These are phyloP conservation scores for Serinus canaria DNA, from an alignment of 2,113 vertebrate genomes.

Conservation along the genomic window DNA sequence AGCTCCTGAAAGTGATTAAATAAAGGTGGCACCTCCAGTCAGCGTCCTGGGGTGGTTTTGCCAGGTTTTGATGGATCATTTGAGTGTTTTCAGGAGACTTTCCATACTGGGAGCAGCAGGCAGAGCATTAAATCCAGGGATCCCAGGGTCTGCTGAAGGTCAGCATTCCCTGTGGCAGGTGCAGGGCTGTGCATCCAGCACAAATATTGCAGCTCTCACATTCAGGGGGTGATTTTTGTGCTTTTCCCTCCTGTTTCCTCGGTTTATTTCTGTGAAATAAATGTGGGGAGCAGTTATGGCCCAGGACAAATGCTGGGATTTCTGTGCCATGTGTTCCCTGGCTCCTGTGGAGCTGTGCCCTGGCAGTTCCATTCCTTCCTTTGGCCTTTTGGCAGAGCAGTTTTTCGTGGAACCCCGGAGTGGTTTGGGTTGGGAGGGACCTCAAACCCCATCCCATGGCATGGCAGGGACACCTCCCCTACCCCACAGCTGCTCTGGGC, in stretches of 20 bases:
- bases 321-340: background rate
- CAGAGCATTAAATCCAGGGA: background rate
- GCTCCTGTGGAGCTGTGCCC: accelerated
- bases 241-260: background rate
- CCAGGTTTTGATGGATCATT: background rate
- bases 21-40: background rate
- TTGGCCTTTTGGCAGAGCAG: background rate
- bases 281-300: accelerated
- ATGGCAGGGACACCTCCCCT: background rate
- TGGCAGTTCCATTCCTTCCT: background rate
- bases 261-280: background rate
- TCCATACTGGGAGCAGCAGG: background rate
- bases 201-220: background rate
- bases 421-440: background rate
- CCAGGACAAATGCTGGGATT: background rate
- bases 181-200: background rate
- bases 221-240: accelerated
- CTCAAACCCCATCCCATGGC: background rate
- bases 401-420: background rate
- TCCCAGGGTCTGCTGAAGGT: background rate
- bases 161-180: accelerated
- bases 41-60: background rate
- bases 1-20: background rate
- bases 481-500: background rate
- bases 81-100: background rate